These are phyloP conservation scores for Procambarus clarkii DNA, from an alignment of 1,140 invertebrate genomes.

Conservation along the genomic window DNA sequence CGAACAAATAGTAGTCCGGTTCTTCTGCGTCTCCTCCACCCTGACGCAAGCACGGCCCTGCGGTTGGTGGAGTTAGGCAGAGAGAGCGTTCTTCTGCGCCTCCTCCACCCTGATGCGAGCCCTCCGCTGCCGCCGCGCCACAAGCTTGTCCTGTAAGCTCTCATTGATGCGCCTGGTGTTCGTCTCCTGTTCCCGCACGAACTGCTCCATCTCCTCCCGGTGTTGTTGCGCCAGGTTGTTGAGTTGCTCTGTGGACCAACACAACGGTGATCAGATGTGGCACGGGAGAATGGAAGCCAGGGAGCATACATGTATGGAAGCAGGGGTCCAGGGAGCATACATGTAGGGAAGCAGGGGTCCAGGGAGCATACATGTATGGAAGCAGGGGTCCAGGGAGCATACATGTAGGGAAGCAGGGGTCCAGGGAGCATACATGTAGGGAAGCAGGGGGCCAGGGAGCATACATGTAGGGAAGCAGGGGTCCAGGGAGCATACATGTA, in stretches of 20 bases:
- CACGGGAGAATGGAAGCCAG: neutral
- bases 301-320: neutral
- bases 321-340: neutral
- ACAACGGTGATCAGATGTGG: neutral
- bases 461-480: too few species aligned
- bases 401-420: neutral
- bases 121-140: slow-evolving; percentile 59
- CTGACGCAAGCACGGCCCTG: slow-evolving; percentile 39
- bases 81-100: slow-evolving; percentile 62
- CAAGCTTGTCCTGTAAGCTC: slow-evolving; percentile 67
- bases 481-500: too few species aligned
- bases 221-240: slow-evolving; percentile 62
- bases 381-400: neutral
- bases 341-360: neutral
- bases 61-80: neutral
- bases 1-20: too few species aligned
- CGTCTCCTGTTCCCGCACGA: slow-evolving; percentile 65
- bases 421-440: neutral
- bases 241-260: slow-evolving; percentile 56
- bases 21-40: slow-evolving; percentile 67
- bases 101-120: slow-evolving; percentile 68
- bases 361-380: too few species aligned
- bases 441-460: neutral
- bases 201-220: slow-evolving; percentile 67
- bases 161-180: slow-evolving; percentile 61